phyloP scores from a whole-genome alignment of 2,888 invertebrate genomes.

The Galerucella pusilla region DNA sequence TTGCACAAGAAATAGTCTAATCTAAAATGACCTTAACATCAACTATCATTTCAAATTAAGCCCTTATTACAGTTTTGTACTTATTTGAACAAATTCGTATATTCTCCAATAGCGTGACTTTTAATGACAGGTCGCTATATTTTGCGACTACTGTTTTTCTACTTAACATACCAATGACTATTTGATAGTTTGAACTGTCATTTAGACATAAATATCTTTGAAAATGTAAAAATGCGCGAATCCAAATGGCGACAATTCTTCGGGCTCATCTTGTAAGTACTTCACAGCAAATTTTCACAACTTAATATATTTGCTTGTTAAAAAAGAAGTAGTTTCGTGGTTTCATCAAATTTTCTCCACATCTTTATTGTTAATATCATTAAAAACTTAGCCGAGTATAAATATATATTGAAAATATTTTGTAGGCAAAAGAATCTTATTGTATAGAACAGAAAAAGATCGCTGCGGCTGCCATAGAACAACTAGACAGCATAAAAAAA shows the following conservation, averaged over 20 bases:
- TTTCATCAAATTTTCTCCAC: too few relatives aligned
- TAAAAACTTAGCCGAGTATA: background rate
- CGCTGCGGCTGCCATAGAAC: slow-evolving; percentile 55
- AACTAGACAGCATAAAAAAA: slow-evolving; percentile 57
- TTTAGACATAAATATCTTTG: slow-evolving; percentile 6
- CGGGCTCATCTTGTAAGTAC: slow-evolving; percentile 46
- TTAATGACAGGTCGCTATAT: background rate
- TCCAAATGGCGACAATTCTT: slow-evolving; percentile 46
- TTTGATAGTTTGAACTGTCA: background rate
- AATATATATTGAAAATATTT: background rate
- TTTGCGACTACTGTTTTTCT: background rate
- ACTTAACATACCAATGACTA: background rate
- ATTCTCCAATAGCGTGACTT: background rate
- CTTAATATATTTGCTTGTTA: background rate
- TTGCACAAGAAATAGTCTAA: too few relatives aligned
- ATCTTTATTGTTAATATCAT: too few relatives aligned
- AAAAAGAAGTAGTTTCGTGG: too few relatives aligned
- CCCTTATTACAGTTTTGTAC: too few relatives aligned
- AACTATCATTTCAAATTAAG: too few relatives aligned
- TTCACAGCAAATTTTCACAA: background rate
- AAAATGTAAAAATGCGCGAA: slow-evolving; percentile 17
- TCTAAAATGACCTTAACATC: too few relatives aligned
- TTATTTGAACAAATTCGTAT: background rate
- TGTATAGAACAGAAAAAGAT: slow-evolving; percentile 54
- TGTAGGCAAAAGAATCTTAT: slow-evolving; percentile 56